Conservation (phyloP, 2,888 invertebrate genomes). For the Drosophila cracens region DNA sequence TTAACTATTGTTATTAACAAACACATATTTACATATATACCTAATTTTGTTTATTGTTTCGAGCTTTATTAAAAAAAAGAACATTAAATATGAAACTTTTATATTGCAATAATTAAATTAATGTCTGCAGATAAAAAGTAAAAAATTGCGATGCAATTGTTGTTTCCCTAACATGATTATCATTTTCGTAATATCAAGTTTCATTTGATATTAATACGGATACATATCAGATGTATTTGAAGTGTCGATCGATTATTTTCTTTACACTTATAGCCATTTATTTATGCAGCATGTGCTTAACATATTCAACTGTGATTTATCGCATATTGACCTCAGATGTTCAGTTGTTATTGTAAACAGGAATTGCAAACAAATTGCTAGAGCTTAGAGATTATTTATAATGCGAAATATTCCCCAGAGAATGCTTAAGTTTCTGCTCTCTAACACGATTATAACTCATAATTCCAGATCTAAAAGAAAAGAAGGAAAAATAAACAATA, state of each 20-base stretch:
- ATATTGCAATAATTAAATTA: background rate
- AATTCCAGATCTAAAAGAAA: background rate
- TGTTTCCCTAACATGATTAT: background rate
- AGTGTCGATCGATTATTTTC: background rate
- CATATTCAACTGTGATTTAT: background rate
- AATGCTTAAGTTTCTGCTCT: background rate
- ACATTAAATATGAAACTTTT: background rate
- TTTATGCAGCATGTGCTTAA: background rate
- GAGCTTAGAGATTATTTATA: background rate
- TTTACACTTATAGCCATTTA: background rate
- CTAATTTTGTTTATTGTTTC: background rate
- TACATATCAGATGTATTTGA: background rate
- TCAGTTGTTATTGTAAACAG: slow-evolving; percentile 1
- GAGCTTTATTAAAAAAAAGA: background rate
- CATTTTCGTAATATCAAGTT: background rate
- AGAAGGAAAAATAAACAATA: background rate
- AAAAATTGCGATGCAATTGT: background rate
- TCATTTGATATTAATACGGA: background rate
- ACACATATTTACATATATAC: background rate
- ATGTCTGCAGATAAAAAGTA: background rate
- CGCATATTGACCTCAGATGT: background rate
- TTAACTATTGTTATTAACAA: background rate
- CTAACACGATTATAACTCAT: slow-evolving; percentile 1
- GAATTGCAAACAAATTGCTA: background rate
- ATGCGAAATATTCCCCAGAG: background rate